Percentiles rank a stretch among this genome's conserved stretches.
These are phyloP conservation scores for Notamacropus eugenii DNA, from an alignment of 2,797 vertebrate species.

Conservation along the genomic window DNA sequence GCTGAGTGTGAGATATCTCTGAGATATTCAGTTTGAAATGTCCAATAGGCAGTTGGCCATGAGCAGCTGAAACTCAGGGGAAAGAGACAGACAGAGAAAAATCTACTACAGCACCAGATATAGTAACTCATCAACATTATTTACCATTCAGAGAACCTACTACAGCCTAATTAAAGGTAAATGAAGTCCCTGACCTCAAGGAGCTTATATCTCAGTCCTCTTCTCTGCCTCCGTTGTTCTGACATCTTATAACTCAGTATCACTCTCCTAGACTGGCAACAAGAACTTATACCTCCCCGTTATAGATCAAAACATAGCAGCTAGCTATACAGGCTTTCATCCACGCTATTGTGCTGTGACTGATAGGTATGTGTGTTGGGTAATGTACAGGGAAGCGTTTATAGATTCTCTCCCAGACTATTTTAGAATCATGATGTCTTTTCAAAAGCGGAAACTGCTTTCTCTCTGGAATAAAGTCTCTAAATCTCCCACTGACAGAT, in stretches of 20 bases:
- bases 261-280: background rate
- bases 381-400: background rate
- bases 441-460: constrained; percentile 2
- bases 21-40: background rate
- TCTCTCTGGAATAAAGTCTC: background rate
- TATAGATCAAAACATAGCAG: background rate
- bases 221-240: background rate
- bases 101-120: background rate
- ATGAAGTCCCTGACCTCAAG: background rate
- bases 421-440: constrained; percentile 17
- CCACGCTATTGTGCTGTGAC: no score
- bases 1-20: background rate
- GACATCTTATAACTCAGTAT: background rate
- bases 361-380: background rate
- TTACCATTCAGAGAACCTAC: background rate
- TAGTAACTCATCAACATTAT: background rate
- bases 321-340: background rate
- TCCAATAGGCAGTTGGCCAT: background rate
- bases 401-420: constrained; percentile 3
- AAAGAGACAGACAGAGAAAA: background rate
- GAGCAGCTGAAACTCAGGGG: background rate
- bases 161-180: background rate
- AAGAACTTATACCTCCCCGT: background rate
- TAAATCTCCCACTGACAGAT: constrained; percentile 2
- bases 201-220: background rate